Evolutionary conservation across 2,113 vertebrate genomes (phyloP).

Genomic region (Neodon shergylaensis): DNA sequence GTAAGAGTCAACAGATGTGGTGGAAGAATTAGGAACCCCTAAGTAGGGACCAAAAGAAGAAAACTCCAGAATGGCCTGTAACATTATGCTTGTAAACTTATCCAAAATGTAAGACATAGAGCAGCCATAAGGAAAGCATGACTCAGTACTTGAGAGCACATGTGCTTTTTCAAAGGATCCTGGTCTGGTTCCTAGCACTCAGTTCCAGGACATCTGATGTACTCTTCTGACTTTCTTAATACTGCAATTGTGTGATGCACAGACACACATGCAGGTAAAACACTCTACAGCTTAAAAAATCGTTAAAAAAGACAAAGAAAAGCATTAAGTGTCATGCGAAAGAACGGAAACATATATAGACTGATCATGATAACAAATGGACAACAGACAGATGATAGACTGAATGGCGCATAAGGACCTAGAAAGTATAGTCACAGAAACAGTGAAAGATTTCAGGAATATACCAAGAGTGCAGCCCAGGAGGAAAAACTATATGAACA

Average conservation of each 20-base stretch:
- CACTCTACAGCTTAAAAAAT: background rate
- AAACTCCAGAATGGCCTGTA: slow-evolving; percentile 5
- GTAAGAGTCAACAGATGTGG: slow-evolving; percentile 13
- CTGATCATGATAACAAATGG: background rate
- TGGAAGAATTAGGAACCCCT: background rate
- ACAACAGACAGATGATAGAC: background rate
- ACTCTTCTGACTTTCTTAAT: background rate
- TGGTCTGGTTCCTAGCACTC: background rate
- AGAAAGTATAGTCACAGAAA: background rate
- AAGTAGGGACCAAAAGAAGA: background rate
- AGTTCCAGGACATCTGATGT: background rate
- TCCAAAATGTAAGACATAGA: slow-evolving; percentile 37
- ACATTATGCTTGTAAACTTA: slow-evolving; percentile 25
- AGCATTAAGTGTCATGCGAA: background rate
- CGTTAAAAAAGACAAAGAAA: background rate
- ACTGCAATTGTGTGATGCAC: background rate
- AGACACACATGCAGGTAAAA: background rate
- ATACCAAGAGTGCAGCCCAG: background rate
- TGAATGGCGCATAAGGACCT: background rate
- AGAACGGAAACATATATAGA: background rate
- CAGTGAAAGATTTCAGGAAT: slow-evolving; percentile 1
- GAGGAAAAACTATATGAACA: slow-evolving; percentile 24
- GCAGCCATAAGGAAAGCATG: background rate
- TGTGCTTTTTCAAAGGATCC: background rate
- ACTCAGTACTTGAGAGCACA: background rate